phyloP scores from a whole-genome alignment of 2,888 invertebrate genomes.

The Cataglyphis albicans region DNA sequence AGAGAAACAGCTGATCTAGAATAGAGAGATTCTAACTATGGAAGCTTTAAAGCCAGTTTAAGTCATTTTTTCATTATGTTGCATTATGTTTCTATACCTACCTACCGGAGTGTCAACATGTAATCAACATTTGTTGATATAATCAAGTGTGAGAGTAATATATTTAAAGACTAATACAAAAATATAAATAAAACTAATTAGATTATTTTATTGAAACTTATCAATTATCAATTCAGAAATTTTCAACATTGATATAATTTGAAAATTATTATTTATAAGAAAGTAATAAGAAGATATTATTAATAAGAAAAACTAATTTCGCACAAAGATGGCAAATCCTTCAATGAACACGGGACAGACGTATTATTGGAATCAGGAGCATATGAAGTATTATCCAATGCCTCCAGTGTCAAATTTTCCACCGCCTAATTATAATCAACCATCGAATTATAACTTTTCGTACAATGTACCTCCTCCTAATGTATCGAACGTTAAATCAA shows the following conservation, averaged over 20 bases:
- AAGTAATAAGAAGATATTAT: too few species aligned
- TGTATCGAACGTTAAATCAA: slow-evolving; percentile 65
- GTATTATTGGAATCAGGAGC: slow-evolving; percentile 74
- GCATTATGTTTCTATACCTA: too few species aligned
- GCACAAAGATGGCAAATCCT: slow-evolving; percentile 72
- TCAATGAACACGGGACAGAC: slow-evolving; percentile 67
- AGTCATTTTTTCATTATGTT: too few species aligned
- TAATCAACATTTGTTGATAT: not conserved
- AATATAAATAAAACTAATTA: not conserved
- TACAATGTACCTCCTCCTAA: slow-evolving; percentile 74
- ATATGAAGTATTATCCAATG: slow-evolving; percentile 73
- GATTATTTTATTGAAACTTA: not conserved
- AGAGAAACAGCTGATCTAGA: too few species aligned
- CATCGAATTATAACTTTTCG: slow-evolving; percentile 56
- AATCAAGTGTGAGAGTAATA: not conserved
- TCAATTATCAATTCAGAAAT: not conserved
- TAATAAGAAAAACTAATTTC: not conserved
- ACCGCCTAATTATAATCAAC: slow-evolving; percentile 76
- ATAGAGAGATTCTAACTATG: too few species aligned
- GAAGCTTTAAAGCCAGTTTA: too few species aligned
- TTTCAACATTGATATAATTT: not conserved
- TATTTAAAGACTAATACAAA: not conserved
- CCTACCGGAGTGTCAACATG: not conserved
- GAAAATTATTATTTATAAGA: too few species aligned
- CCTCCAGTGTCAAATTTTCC: slow-evolving; percentile 76